Conservation (phyloP, 2,888 invertebrate species). For the Agrypnus murinus region DNA sequence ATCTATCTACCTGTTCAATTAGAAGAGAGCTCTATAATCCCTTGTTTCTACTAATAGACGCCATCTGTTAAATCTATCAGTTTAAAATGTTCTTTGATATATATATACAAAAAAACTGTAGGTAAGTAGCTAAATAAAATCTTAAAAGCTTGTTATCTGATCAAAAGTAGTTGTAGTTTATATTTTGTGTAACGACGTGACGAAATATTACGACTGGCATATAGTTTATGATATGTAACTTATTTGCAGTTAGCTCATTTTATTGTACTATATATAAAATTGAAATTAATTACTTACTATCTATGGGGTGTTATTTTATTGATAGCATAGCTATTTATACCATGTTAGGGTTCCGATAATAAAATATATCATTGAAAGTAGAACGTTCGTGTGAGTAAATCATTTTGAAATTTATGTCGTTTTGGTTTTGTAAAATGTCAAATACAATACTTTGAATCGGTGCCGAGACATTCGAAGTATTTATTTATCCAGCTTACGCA, state of each 20-base stretch:
- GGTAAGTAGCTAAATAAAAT: conserved; percentile 46
- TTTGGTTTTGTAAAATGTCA: conserved; percentile 34
- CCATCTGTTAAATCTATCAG: conserved; percentile 45
- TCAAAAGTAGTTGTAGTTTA: conserved; percentile 41
- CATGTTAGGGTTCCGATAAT: conserved; percentile 37
- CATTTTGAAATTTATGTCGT: conserved; percentile 32
- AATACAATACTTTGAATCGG: conserved; percentile 25
- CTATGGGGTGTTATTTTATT: conserved; percentile 54
- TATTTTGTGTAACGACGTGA: conserved; percentile 37
- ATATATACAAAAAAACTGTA: conserved; percentile 27
- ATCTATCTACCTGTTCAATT: neutral
- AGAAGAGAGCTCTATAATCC: conserved; percentile 40
- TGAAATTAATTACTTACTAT: conserved; percentile 34
- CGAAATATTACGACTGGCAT: conserved; percentile 36
- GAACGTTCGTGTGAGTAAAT: conserved; percentile 47
- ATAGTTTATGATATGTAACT: conserved; percentile 14
- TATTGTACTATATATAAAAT: conserved; percentile 34
- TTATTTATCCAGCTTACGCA: conserved; percentile 27
- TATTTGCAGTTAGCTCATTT: conserved; percentile 16
- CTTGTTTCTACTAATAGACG: conserved; percentile 50
- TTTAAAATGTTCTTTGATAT: too few species aligned
- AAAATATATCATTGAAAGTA: conserved; percentile 52
- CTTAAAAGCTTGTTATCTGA: conserved; percentile 52
- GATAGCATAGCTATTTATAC: conserved; percentile 40
- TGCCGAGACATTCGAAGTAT: conserved; percentile 24